These are phyloP conservation scores for Phylloscopus trochiloides DNA, from an alignment of 2,113 vertebrate species.

Conservation along the genomic window DNA sequence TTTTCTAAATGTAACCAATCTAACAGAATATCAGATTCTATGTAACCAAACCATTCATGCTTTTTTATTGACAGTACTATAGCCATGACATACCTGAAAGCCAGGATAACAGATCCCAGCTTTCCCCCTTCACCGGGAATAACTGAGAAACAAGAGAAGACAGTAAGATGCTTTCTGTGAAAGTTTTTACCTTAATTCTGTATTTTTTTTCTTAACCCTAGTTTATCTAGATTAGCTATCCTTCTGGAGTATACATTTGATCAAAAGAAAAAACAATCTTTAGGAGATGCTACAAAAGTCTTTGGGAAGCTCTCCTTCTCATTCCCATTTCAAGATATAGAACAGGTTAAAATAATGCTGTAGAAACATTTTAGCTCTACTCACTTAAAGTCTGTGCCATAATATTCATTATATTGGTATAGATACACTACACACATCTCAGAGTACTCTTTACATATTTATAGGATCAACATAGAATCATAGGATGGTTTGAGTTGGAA, in stretches of 20 bases:
- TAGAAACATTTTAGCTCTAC: background rate
- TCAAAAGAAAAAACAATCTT: background rate
- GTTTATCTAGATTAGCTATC: background rate
- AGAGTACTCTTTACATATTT: background rate
- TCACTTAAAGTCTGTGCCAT: background rate
- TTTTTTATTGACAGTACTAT: background rate
- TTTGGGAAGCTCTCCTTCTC: background rate
- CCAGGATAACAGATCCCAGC: background rate
- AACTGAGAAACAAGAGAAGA: background rate
- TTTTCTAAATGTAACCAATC: background rate
- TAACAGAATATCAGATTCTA: background rate
- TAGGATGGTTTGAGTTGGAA: background rate
- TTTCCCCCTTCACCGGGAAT: accelerated
- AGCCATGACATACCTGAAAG: background rate
- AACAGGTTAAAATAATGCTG: background rate
- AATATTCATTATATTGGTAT: background rate
- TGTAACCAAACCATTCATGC: background rate
- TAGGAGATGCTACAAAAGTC: background rate
- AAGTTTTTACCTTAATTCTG: background rate
- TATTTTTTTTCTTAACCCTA: background rate
- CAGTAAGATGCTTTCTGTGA: background rate
- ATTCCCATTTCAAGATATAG: background rate
- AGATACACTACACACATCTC: background rate
- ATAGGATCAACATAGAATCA: background rate
- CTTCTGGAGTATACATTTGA: background rate